Conservation (phyloP, 2,888 invertebrate species). For the Scaptomyza polygonia region DNA sequence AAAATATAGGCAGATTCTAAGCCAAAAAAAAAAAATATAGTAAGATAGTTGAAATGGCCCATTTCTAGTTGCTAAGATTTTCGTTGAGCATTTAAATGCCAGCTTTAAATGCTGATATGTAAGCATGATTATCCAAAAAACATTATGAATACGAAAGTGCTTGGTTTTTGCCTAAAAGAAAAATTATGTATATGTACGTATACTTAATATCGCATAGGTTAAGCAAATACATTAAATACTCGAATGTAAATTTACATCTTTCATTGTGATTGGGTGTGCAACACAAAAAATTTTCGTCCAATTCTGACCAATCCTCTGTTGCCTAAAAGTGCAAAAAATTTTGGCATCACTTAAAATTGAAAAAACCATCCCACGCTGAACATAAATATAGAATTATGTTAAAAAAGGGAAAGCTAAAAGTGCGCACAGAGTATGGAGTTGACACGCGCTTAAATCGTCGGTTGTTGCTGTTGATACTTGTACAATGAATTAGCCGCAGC, state of each 20-base stretch:
- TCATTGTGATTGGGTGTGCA: slow-evolving; percentile 39
- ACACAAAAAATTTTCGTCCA: slow-evolving; percentile 48
- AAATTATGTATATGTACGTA: slow-evolving; percentile 38
- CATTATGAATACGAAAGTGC: slow-evolving; percentile 39
- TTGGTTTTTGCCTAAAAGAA: slow-evolving; percentile 53
- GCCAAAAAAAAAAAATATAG: slow-evolving; percentile 48
- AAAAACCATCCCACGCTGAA: slow-evolving; percentile 39
- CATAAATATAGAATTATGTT: slow-evolving; percentile 46
- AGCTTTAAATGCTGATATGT: slow-evolving; percentile 75
- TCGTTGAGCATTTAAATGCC: slow-evolving; percentile 65
- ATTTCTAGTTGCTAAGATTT: slow-evolving; percentile 36
- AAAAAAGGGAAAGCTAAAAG: slow-evolving; percentile 62
- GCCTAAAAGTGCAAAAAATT: slow-evolving; percentile 60
- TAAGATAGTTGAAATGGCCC: slow-evolving; percentile 32
- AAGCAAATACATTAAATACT: slow-evolving; percentile 51
- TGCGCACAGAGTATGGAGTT: slow-evolving; percentile 25
- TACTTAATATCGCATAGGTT: slow-evolving; percentile 54
- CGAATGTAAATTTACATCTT: slow-evolving; percentile 45
- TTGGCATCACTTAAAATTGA: slow-evolving; percentile 59
- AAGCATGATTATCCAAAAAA: slow-evolving; percentile 78
- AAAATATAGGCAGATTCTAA: slow-evolving; percentile 49
- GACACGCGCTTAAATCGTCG: slow-evolving; percentile 51
- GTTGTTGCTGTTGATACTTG: slow-evolving; percentile 64
- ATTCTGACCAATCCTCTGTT: slow-evolving; percentile 44
- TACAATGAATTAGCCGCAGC: slow-evolving; percentile 53